These are phyloP conservation scores for Ypsolopha sequella DNA, from an alignment of 2,888 invertebrate species.

Conservation along the genomic window DNA sequence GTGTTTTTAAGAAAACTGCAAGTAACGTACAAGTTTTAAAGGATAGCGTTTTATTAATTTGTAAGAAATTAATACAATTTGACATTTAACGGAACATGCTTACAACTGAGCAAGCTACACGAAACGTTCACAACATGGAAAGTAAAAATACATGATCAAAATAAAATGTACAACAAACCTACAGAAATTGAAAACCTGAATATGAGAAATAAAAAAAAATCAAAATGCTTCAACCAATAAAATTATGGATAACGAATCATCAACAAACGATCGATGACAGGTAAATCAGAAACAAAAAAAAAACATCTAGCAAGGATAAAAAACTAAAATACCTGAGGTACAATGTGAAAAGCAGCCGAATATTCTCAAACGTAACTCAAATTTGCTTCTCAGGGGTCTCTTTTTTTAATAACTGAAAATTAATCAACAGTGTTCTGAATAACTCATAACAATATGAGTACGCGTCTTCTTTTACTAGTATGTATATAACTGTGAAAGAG, in stretches of 20 bases:
- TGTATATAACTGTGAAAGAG: too few relatives aligned
- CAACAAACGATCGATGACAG: constrained; percentile 9
- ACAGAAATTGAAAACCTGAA: not conserved
- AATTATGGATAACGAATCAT: constrained; percentile 6
- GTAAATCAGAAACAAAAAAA: constrained; percentile 10
- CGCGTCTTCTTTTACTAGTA: too few relatives aligned
- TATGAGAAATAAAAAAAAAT: constrained; percentile 14
- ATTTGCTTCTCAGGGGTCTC: too few relatives aligned
- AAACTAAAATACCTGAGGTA: not conserved
- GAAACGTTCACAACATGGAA: not conserved
- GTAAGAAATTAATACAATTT: not conserved
- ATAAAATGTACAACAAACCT: constrained; percentile 2
- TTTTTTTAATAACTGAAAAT: not conserved
- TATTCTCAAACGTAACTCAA: too few relatives aligned
- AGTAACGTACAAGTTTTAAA: not conserved
- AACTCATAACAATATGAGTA: too few relatives aligned
- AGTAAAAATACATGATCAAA: not conserved
- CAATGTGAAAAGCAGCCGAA: too few relatives aligned
- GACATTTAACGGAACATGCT: not conserved
- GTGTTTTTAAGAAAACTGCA: not conserved
- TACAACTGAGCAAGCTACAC: not conserved
- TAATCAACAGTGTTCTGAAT: not conserved
- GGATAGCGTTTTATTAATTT: not conserved
- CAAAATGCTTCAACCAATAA: constrained; percentile 7
- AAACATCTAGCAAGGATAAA: constrained; percentile 33